Base-by-base conservation (phyloP, 1,140 invertebrate genomes). In the Charaxes varanes region DNA sequence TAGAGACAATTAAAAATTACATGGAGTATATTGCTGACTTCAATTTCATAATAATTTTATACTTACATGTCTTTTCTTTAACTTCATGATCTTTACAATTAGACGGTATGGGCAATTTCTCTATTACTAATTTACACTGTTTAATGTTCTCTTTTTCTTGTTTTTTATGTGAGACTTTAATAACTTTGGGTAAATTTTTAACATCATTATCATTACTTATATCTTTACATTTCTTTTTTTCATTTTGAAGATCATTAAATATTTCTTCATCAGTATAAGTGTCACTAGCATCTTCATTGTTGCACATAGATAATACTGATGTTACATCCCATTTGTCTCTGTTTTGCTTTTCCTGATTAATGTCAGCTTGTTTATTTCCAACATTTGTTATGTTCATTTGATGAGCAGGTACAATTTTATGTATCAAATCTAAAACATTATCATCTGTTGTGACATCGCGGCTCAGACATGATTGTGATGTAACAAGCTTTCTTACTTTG, bases 191-290 rank as follows among this genome's bases (percentile, higher is more conserved):
- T n/a, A n/a, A n/a, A n/a, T n/a, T 41, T 41, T 46, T 40, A 18
- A 4, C 7, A 32, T 52, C 45, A 34, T 22, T 47, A 34, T 45
- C 50, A 18, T 40, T 52, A 10, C 53, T 38, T 8, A 6, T 14
- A 14, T 47, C 34, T 33, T 48, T 45, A 31, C 21, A 14, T 34
- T 41, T 15, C n/a, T 34, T 15, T 6, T 27, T 41, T 1, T 19
- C 13, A 6, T 10, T 21, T 41, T 33, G 16, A 24, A 8, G 15
- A 2, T 1, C 21, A 18, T 41, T 45, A 44, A 74, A 74, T 62
- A 71, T 73, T 53, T 81, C 77, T 31, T 81, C 77, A 66, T 81
- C 77, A 15, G 72, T 78, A 36, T 49, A 78, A 17, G 73, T 78
- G 15, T 78, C 72, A 54, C 77, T 81, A 3, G 53, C 32, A 42